Percentiles rank a stretch among this genome's conserved stretches.
phyloP scores from a whole-genome alignment of 2,113 vertebrate genomes.

The Anarhynchus alexandrinus region DNA sequence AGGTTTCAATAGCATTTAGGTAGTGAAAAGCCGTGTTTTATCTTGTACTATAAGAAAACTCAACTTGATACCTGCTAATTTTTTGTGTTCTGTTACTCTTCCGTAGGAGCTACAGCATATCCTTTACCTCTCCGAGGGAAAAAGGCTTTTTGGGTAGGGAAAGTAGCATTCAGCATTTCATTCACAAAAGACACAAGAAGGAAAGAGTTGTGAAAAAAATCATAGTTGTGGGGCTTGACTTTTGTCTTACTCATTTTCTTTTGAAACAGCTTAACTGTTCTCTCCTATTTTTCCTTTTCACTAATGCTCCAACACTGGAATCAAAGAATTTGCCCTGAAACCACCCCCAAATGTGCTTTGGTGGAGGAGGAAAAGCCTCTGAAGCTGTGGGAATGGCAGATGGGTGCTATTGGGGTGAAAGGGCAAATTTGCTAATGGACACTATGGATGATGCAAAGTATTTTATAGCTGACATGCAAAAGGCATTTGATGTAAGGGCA shows the following conservation, averaged over 20 bases:
- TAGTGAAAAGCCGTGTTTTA: background rate
- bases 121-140: background rate
- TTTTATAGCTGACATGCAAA: background rate
- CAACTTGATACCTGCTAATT: background rate
- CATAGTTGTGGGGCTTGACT: background rate
- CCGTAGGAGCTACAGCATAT: background rate
- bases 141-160: background rate
- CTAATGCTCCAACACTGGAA: background rate
- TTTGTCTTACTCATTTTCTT: background rate
- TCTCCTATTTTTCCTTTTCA: background rate
- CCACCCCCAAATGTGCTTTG: background rate
- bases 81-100: background rate
- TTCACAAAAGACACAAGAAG: background rate
- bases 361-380: background rate
- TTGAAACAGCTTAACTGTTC: background rate
- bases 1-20: background rate
- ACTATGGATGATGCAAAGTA: background rate
- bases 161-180: background rate
- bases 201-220: background rate
- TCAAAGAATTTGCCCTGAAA: conserved; percentile 18
- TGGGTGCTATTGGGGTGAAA: background rate
- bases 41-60: background rate
- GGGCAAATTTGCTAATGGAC: background rate
- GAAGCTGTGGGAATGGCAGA: background rate
- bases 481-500: background rate